Conservation (phyloP, 2,888 invertebrate genomes). For the Lomographa bimaculata region DNA sequence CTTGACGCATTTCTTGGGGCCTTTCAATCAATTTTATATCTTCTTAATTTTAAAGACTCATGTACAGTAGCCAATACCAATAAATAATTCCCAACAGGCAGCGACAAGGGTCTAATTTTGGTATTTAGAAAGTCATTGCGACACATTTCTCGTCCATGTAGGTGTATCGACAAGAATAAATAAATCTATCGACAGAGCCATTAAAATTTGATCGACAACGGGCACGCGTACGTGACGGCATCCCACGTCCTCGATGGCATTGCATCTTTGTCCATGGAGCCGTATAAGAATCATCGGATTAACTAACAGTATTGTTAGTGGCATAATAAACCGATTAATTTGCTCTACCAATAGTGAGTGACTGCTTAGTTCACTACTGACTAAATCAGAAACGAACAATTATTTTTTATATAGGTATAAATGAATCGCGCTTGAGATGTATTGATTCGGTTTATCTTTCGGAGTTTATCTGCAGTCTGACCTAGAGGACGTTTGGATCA, state of each 20-base stretch:
- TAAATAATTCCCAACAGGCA: too few relatives aligned
- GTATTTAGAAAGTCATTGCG: slow-evolving; percentile 47
- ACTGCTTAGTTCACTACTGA: too few relatives aligned
- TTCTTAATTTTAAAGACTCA: too few relatives aligned
- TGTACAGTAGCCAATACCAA: too few relatives aligned
- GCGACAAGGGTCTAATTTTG: too few relatives aligned
- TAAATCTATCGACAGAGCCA: slow-evolving; percentile 47
- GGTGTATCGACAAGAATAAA: slow-evolving; percentile 43
- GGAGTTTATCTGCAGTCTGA: slow-evolving; percentile 34
- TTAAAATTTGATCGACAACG: slow-evolving; percentile 62
- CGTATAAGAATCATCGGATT: slow-evolving; percentile 26
- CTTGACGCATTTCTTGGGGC: too few relatives aligned
- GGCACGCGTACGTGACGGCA: slow-evolving; percentile 53
- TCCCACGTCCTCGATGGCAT: slow-evolving; percentile 49
- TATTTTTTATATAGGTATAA: too few relatives aligned
- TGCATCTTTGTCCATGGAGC: slow-evolving; percentile 39
- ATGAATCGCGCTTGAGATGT: too few relatives aligned
- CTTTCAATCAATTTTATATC: too few relatives aligned
- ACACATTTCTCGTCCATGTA: slow-evolving; percentile 41
- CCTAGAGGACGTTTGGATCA: slow-evolving; percentile 44
- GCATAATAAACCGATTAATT: slow-evolving; percentile 10
- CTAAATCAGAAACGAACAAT: too few relatives aligned
- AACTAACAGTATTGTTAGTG: slow-evolving; percentile 11
- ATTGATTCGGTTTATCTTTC: slow-evolving; percentile 8
- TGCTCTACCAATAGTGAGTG: too few relatives aligned